Percentiles rank a stretch among this genome's conserved stretches.
Conservation (phyloP, 2,888 invertebrate genomes). For the Parapristionchus giblindavisi region DNA sequence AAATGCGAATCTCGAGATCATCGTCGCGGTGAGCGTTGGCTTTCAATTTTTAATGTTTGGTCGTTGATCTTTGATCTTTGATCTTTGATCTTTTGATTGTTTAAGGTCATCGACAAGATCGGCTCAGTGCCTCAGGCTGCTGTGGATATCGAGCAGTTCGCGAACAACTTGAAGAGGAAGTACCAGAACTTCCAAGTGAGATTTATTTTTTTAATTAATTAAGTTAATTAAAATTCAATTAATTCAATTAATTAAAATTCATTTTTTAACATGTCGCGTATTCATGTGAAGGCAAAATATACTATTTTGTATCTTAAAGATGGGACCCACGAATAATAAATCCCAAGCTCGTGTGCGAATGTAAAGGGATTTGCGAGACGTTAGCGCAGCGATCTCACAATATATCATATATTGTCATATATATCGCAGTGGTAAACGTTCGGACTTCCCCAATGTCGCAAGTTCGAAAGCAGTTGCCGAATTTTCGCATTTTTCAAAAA, state of each 20-base stretch:
- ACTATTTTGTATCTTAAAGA: too few relatives aligned
- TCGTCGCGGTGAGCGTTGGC: constrained; percentile 42
- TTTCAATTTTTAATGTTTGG: background rate
- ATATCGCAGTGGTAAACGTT: too few relatives aligned
- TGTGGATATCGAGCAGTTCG: constrained; percentile 66
- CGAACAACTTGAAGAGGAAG: constrained; percentile 62
- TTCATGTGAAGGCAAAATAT: too few relatives aligned
- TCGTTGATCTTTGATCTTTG: background rate
- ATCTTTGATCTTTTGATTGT: background rate
- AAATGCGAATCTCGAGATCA: constrained; percentile 59
- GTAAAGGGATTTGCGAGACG: too few relatives aligned
- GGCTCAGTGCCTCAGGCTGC: constrained; percentile 59
- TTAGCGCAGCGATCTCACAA: too few relatives aligned
- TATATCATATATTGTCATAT: too few relatives aligned
- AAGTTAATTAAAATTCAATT: background rate
- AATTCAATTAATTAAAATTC: background rate
- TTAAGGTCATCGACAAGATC: constrained; percentile 58
- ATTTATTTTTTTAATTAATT: constrained; percentile 14
- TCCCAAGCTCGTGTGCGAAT: too few relatives aligned
- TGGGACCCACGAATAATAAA: too few relatives aligned
- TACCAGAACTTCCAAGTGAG: constrained; percentile 67
- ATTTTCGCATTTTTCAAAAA: too few relatives aligned
- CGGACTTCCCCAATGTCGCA: too few relatives aligned
- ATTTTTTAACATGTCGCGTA: background rate
- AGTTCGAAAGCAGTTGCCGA: too few relatives aligned